These are phyloP conservation scores for Maconellicoccus hirsutus DNA, from an alignment of 1,140 invertebrate genomes.

Conservation along the genomic window DNA sequence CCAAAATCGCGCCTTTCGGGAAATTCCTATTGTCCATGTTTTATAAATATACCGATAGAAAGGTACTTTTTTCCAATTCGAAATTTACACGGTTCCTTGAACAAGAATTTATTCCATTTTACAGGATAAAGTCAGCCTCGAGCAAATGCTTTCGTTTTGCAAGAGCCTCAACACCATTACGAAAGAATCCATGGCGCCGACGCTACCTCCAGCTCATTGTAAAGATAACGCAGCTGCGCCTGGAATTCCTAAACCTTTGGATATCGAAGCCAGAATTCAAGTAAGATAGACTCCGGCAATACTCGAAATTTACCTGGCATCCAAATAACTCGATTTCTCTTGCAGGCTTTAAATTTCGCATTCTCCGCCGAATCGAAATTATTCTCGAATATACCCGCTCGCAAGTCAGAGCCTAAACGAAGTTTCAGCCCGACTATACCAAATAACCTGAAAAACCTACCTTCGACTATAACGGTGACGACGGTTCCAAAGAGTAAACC, in stretches of 20 bases:
- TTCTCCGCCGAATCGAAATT: background rate
- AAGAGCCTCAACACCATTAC: background rate
- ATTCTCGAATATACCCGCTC: background rate
- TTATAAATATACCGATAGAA: constrained; percentile 25
- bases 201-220: background rate
- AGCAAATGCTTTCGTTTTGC: background rate
- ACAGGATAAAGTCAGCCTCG: background rate
- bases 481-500: background rate
- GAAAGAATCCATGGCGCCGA: background rate
- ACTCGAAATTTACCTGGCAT: too few relatives aligned
- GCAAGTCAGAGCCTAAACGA: background rate
- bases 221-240: background rate
- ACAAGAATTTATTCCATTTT: too few relatives aligned
- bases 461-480: background rate
- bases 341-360: background rate
- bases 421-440: background rate
- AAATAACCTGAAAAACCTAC: background rate
- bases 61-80: constrained; percentile 26
- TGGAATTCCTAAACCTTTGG: background rate
- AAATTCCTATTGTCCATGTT: constrained; percentile 27
- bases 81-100: too few relatives aligned
- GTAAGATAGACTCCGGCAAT: background rate
- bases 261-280: background rate
- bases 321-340: background rate
- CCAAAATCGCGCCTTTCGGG: constrained; percentile 27